Base-by-base conservation (phyloP, 2,113 vertebrate genomes). In the Sterna hirundo region DNA sequence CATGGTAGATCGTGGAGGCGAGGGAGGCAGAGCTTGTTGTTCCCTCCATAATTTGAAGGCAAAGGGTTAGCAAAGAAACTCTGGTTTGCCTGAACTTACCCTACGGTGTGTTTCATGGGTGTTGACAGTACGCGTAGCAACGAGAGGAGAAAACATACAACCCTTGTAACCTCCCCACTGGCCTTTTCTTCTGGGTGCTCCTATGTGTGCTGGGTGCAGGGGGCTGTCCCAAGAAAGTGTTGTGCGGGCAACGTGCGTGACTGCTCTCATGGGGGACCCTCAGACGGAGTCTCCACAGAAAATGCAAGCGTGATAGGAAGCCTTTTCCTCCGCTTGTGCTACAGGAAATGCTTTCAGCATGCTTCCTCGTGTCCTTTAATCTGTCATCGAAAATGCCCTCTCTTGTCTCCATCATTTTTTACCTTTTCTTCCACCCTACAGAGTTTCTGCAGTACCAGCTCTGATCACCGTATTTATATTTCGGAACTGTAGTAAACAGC, bases 391-490 rank as follows among this genome's bases (percentile, higher is more conserved):
- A 88, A 95, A 38, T 78, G 15, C 42, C 60, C 26, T 77, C 46
- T 81, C 22, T 36, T 89, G 68, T 81, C 86, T 91, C 57, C 51
- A 84, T 58, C 6, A 4, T 55, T 95, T 88, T 76, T 84, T 82
- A 74, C 10, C 20, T 21, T n/a, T 79, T 93, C 64, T 87, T 75
- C 51, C 25, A 58, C 27, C 46, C 34, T 46, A 16, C 20, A 80
- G 38, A 30, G 27, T 36, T 88, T 57, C 62, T 90, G 49, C 54
- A 86, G 21, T n/a, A 66, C 52, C 36, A n/a, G 21, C 52, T 58
- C 54, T 15, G 32, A 36, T 27, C 61, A 38, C 27, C 15, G 11
- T 36, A 9, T 66, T 76, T 77, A 49, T 61, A 26, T 84, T 81
- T 81, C 44, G 22, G 19, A 42, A 49, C 16, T 25, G 16, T 16